Evolutionary conservation across 2,888 invertebrate genomes (phyloP), one percentile per base, ranked within the genome.

Genomic region (Beris chalybata): DNA sequence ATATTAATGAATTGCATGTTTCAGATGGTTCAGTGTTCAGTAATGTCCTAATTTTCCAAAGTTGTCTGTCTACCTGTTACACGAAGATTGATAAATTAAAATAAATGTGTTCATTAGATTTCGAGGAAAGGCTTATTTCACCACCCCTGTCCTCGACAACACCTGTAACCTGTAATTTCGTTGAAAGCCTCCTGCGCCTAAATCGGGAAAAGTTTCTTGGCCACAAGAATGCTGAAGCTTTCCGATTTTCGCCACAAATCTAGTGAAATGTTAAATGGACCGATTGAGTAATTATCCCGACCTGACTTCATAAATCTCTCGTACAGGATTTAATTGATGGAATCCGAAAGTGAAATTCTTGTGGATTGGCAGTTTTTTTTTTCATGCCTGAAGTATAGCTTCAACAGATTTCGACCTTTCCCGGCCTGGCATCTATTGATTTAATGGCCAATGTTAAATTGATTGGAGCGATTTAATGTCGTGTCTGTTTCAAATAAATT

Each of bases 241-340:
- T 38, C 38, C 38, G 38, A 38, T 38, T 38, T 38, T 38, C 38
- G 7, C 38, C 38, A 38, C 38, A 38, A 58, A 58, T 47, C 29
- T 30, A 47, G 58, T 58, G 45, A 58, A 58, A 58, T 45, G 47
- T 58, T 58, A 12, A 58, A 58, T 58, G 47, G 58, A 29, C 58
- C 47, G 47, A 58, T 30, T 58, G 47, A 58, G 58, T 58, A 58
- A 58, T 58, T 58, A 58, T 58, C 58, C 30, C 45, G 29, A 30
- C 7, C 38, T 9, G 29, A 45, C 45, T 45, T 47, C 44, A 58
- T 58, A 58, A 58, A 58, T 58, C 58, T 58, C 30, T 44, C 12
- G 58, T 31, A 45, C 9, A 45, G 58, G 22, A 13, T 45, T 13
- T 13, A 30, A 58, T 58, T 58, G 58, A 58, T 58, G 44, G 58